These are phyloP conservation scores for Caenorhabditis inopinata DNA, from an alignment of 1,140 invertebrate species.

Conservation along the genomic window DNA sequence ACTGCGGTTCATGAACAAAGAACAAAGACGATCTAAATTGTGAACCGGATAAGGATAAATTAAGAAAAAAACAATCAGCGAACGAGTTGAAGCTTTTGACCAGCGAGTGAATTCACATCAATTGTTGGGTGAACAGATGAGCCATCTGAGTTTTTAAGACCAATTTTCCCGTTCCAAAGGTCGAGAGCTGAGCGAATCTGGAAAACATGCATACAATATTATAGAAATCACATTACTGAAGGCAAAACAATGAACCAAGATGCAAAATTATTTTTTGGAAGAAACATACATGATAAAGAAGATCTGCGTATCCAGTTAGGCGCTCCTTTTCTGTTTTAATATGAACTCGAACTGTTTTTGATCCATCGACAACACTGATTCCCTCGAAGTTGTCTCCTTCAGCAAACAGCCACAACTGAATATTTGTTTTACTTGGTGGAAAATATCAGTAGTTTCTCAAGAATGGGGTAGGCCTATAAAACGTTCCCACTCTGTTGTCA, in stretches of 20 bases:
- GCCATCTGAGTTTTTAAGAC: background rate
- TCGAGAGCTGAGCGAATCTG: constrained; percentile 41
- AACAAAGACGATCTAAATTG: background rate
- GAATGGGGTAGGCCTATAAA: too few relatives aligned
- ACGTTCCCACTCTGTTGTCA: too few relatives aligned
- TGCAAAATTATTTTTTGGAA: background rate
- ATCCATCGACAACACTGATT: constrained; percentile 15
- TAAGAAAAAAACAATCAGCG: background rate
- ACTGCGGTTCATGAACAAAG: background rate
- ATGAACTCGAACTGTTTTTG: constrained; percentile 17
- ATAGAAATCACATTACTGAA: too few relatives aligned
- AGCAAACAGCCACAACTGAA: constrained; percentile 36
- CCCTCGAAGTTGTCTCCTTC: constrained; percentile 8
- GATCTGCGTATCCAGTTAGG: constrained; percentile 24
- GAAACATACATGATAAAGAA: constrained; percentile 39
- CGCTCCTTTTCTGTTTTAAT: constrained; percentile 18
- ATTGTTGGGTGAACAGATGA: constrained; percentile 26
- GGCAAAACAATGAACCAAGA: too few relatives aligned
- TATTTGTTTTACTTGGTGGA: background rate
- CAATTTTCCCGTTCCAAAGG: constrained; percentile 36
- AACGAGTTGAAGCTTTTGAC: constrained; percentile 18
- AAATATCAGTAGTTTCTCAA: too few relatives aligned
- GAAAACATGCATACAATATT: background rate
- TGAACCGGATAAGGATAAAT: constrained; percentile 22
- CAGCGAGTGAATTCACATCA: background rate